Percentiles rank a stretch among this genome's conserved stretches.
Evolutionary conservation across 2,797 vertebrate genomes (phyloP).

Genomic region (Myotis vivesi): DNA sequence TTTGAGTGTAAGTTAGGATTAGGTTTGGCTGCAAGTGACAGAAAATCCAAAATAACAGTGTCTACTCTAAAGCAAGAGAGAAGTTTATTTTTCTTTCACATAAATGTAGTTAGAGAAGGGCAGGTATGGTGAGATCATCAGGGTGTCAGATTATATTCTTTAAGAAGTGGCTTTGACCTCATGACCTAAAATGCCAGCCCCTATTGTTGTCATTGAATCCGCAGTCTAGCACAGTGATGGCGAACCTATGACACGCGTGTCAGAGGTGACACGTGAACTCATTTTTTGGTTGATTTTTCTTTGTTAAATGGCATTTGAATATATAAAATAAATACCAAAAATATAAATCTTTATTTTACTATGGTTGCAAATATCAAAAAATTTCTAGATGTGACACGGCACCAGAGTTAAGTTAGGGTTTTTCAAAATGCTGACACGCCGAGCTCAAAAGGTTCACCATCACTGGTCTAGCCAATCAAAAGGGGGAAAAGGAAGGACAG

Average conservation of each 20-base stretch:
- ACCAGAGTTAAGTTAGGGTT: too few relatives aligned
- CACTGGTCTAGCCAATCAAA: background rate
- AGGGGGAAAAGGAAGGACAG: background rate
- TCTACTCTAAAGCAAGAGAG: background rate
- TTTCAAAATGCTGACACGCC: too few relatives aligned
- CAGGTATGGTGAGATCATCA: background rate
- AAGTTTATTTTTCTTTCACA: background rate
- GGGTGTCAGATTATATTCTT: background rate
- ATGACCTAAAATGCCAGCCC: background rate
- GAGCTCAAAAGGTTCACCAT: too few relatives aligned
- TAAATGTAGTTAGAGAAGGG: background rate
- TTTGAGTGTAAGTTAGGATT: background rate
- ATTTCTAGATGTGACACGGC: too few relatives aligned
- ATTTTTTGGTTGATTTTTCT: too few relatives aligned
- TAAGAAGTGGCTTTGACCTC: background rate
- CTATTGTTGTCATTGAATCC: background rate
- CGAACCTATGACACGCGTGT: too few relatives aligned
- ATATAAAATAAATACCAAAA: too few relatives aligned
- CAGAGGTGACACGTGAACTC: too few relatives aligned
- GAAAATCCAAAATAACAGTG: background rate
- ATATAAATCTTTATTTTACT: too few relatives aligned
- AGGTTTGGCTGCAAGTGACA: constrained; percentile 3
- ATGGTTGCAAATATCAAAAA: too few relatives aligned
- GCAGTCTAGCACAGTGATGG: background rate
- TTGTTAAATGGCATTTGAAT: too few relatives aligned